These are phyloP conservation scores for Dipus sagitta DNA, from an alignment of 2,797 vertebrate genomes.

Conservation along the genomic window DNA sequence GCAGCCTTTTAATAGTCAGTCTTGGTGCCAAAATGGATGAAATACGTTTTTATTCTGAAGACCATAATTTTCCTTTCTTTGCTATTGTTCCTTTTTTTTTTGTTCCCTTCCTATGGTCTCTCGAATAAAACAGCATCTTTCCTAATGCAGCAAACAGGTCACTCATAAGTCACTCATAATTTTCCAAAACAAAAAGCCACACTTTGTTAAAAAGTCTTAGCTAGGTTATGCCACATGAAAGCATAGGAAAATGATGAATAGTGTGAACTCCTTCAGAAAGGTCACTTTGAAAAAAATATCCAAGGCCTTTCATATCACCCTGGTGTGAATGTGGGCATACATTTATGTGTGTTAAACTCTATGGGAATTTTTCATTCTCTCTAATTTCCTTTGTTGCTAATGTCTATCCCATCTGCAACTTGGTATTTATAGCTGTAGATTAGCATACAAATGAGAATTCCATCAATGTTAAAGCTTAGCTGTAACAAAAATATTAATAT, in stretches of 20 bases:
- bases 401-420: slow-evolving; percentile 56
- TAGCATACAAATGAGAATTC: slow-evolving; percentile 80
- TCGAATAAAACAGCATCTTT: slow-evolving; percentile 56
- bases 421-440: slow-evolving; percentile 56
- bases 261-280: slow-evolving; percentile 70
- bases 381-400: slow-evolving; percentile 68
- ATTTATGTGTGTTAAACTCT: not conserved
- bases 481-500: slow-evolving; percentile 78
- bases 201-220: slow-evolving; percentile 37
- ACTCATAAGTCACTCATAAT: slow-evolving; percentile 56
- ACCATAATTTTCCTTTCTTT: slow-evolving; percentile 56
- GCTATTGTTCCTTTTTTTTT: not conserved
- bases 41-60: slow-evolving; percentile 70
- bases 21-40: slow-evolving; percentile 57
- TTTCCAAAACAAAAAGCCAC: slow-evolving; percentile 47
- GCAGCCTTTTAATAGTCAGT: slow-evolving; percentile 71
- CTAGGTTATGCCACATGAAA: slow-evolving; percentile 23
- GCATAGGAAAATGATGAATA: not conserved
- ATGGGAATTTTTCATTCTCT: slow-evolving; percentile 60
- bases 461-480: slow-evolving; percentile 83
- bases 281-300: slow-evolving; percentile 8
- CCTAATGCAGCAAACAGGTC: slow-evolving; percentile 56
- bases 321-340: not conserved
- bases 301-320: not conserved
- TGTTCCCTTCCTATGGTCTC: slow-evolving; percentile 39